Percentiles rank a stretch among this genome's conserved stretches.
Conservation (phyloP, 2,113 vertebrate genomes). For the Felis catus region F.catus_Fca126_mat1.0 CM031414.1:47245001-47245500, state of each 20-base stretch:
- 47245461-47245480: too few relatives aligned
- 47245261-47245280: neutral
- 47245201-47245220: neutral
- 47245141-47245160: neutral
- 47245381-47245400: too few relatives aligned
- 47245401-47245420: too few relatives aligned
- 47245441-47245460: too few relatives aligned
- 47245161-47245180: neutral
- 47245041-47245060: neutral
- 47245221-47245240: neutral
- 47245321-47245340: neutral
- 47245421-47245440: too few relatives aligned
- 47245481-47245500: too few relatives aligned
- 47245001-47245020: neutral
- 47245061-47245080: neutral
- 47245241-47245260: neutral
- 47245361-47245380: too few relatives aligned
- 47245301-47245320: neutral
- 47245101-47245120: neutral
- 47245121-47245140: neutral
- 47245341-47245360: neutral
- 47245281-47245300: neutral
- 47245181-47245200: too few relatives aligned
- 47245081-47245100: neutral
- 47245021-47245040: neutral